phyloP scores from a whole-genome alignment of 2,113 vertebrate genomes.

The Gulo gulo region DNA sequence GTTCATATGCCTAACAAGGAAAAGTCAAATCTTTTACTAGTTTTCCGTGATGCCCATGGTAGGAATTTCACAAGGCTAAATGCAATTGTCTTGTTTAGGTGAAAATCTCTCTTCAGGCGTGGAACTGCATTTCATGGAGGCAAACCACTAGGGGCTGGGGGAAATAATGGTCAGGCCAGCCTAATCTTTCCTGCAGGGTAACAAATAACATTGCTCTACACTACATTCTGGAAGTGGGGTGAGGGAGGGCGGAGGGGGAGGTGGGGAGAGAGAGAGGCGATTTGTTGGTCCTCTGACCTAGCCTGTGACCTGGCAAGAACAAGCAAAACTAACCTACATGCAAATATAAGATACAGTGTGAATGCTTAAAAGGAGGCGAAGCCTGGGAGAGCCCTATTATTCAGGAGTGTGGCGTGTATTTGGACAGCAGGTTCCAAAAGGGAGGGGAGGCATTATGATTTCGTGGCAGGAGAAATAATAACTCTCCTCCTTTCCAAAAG shows the following conservation, averaged over 20 bases:
- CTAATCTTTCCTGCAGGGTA: not conserved
- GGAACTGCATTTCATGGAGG: not conserved
- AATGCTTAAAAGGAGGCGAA: not conserved
- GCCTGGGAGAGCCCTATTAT: not conserved
- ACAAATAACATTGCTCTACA: not conserved
- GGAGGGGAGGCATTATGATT: not conserved
- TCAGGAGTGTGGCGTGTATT: not conserved
- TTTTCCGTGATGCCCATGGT: not conserved
- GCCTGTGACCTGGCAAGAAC: not conserved
- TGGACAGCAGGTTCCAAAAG: not conserved
- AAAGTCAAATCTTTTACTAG: not conserved
- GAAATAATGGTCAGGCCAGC: not conserved
- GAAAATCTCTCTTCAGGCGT: not conserved
- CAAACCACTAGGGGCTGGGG: not conserved
- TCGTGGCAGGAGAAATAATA: not conserved
- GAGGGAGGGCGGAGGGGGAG: fast-evolving
- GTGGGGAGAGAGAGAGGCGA: not conserved
- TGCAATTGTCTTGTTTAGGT: not conserved
- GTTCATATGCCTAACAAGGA: not conserved
- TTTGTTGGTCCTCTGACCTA: not conserved
- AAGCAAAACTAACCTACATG: conserved; percentile 36
- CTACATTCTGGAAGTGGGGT: not conserved
- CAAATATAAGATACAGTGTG: not conserved
- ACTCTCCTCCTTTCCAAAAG: conserved; percentile 31
- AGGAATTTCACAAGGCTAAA: not conserved